Conservation (phyloP, 2,888 invertebrate species). For the Philaethria dido region DNA sequence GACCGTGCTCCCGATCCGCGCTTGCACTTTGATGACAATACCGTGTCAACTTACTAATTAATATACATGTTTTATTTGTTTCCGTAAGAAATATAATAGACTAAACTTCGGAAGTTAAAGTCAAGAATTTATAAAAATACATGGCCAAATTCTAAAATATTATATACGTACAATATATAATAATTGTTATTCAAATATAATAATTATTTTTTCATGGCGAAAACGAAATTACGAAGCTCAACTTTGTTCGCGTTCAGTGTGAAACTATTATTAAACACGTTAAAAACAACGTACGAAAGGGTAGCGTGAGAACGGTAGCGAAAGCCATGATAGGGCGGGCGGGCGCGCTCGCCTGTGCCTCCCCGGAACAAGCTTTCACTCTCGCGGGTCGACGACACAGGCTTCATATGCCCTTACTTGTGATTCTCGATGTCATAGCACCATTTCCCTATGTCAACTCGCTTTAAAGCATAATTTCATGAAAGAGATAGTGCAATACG, state of each 20-base stretch:
- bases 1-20: slow-evolving; percentile 71
- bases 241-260: neutral
- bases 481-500: slow-evolving; percentile 33
- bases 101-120: neutral
- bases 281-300: slow-evolving; percentile 67
- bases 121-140: neutral
- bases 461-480: slow-evolving; percentile 36
- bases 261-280: slow-evolving; percentile 57
- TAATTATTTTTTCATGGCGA: neutral
- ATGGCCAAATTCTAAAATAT: neutral
- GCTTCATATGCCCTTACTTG: slow-evolving; percentile 70
- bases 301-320: slow-evolving; percentile 79
- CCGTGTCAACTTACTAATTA: slow-evolving; percentile 41
- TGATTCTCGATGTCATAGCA: slow-evolving; percentile 39
- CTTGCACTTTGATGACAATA: slow-evolving; percentile 54
- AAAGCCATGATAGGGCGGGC: slow-evolving; percentile 76
- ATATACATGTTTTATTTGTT: slow-evolving; percentile 32
- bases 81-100: neutral
- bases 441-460: slow-evolving; percentile 29
- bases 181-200: neutral
- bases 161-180: neutral
- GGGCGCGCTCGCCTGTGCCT: slow-evolving; percentile 61
- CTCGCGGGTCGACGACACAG: slow-evolving; percentile 80
- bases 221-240: neutral
- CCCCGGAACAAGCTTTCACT: slow-evolving; percentile 81